These are phyloP conservation scores for Ostrea denselamellosa DNA, from an alignment of 1,140 invertebrate genomes.

Conservation along the genomic window DNA sequence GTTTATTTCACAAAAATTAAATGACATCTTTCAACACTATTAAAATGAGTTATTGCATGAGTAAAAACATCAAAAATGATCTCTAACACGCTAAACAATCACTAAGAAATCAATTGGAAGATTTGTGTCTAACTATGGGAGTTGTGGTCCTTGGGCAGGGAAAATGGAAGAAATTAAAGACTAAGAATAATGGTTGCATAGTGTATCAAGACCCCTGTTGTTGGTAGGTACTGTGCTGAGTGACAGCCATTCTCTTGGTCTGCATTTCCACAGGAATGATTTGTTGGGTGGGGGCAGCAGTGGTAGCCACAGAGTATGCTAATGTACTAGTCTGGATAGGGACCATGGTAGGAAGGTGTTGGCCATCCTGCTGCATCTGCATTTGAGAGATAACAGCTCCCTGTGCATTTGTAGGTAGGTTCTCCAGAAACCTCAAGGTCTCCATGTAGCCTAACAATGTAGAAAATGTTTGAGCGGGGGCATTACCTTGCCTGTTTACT, in stretches of 20 bases:
- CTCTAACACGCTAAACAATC: background rate
- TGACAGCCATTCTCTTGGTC: slow-evolving; percentile 49
- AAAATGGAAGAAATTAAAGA: slow-evolving; percentile 25
- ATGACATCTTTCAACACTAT: too few relatives aligned
- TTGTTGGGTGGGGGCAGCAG: slow-evolving; percentile 41
- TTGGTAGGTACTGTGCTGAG: slow-evolving; percentile 54
- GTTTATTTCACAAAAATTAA: too few relatives aligned
- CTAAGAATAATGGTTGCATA: background rate
- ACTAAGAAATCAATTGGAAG: background rate
- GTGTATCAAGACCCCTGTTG: slow-evolving; percentile 38
- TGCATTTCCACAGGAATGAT: slow-evolving; percentile 49
- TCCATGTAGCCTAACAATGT: slow-evolving; percentile 66
- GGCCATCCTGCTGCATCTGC: slow-evolving; percentile 47
- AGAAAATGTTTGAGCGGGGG: slow-evolving; percentile 59
- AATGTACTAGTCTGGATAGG: slow-evolving; percentile 50
- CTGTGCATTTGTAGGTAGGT: slow-evolving; percentile 62
- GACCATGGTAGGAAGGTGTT: slow-evolving; percentile 54
- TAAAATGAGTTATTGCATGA: background rate
- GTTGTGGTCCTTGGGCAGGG: slow-evolving; percentile 15
- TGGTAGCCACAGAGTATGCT: slow-evolving; percentile 42
- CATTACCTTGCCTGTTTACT: slow-evolving; percentile 31
- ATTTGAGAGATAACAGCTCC: slow-evolving; percentile 54
- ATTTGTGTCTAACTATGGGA: background rate
- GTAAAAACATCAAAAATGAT: slow-evolving; percentile 26
- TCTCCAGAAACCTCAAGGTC: slow-evolving; percentile 63